These are phyloP conservation scores for Ormia ochracea DNA, from an alignment of 2,888 invertebrate species.

Conservation along the genomic window DNA sequence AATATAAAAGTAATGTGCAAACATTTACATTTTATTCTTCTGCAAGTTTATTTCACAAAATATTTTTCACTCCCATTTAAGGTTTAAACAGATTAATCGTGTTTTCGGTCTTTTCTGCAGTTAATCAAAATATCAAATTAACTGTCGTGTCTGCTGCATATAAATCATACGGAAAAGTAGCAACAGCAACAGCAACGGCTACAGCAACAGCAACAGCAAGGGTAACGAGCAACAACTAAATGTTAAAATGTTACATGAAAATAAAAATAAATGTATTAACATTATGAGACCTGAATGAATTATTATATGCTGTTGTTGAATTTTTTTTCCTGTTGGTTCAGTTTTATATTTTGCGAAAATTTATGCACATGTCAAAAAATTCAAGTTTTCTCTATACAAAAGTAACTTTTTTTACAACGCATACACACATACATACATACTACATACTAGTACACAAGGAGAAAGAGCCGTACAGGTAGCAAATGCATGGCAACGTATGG, in stretches of 20 bases:
- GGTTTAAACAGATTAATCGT: conserved; percentile 57
- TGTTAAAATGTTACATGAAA: conserved; percentile 64
- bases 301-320: conserved; percentile 54
- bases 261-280: conserved; percentile 60
- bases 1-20: neutral
- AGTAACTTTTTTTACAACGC: conserved; percentile 13
- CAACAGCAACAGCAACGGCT: conserved; percentile 38
- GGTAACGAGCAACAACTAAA: conserved; percentile 13
- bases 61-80: conserved; percentile 37
- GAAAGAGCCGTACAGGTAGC: conserved; percentile 18
- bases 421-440: neutral
- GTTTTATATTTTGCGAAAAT: conserved; percentile 64
- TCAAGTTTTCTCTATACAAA: conserved; percentile 44
- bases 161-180: conserved; percentile 71
- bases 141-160: conserved; percentile 77
- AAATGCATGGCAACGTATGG: conserved; percentile 33
- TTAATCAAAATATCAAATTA: conserved; percentile 78
- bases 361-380: conserved; percentile 68
- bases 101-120: conserved; percentile 69
- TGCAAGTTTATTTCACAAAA: conserved; percentile 24
- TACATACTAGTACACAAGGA: too few relatives aligned
- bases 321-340: conserved; percentile 46
- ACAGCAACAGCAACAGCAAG: conserved; percentile 39
- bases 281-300: conserved; percentile 61
- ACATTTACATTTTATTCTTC: neutral